Conservation (phyloP, 2,113 vertebrate species). For the Cryptoleucopteryx plumbea region DNA sequence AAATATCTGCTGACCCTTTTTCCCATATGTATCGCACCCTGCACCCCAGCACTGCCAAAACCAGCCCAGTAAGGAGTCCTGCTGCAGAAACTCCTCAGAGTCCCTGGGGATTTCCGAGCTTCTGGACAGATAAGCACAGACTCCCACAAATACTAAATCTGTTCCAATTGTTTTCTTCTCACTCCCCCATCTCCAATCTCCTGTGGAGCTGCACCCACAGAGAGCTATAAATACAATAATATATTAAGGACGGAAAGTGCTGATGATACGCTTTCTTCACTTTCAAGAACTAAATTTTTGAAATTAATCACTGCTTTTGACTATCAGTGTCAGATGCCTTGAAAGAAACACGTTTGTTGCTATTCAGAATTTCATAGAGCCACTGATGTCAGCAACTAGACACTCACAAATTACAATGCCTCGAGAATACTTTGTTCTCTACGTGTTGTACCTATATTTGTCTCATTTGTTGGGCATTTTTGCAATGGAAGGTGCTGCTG, state of each 20-base stretch:
- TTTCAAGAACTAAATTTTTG: neutral
- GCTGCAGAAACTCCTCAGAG: neutral
- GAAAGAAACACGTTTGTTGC: neutral
- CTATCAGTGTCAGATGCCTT: neutral
- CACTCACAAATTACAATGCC: neutral
- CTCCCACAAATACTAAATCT: neutral
- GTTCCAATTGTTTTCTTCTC: constrained; percentile 28
- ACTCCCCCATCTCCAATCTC: neutral
- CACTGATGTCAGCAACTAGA: neutral
- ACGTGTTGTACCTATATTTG: neutral
- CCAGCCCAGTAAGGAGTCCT: neutral
- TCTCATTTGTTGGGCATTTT: neutral
- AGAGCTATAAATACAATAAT: neutral
- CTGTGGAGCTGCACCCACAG: neutral
- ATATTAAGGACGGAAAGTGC: constrained; percentile 8
- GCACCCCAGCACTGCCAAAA: neutral
- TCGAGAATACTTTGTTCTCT: neutral
- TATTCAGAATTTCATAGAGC: neutral
- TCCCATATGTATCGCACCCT: neutral
- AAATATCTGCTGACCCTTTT: neutral
- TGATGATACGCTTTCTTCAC: neutral
- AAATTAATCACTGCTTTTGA: neutral
- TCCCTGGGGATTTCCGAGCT: neutral
- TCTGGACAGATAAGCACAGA: neutral
- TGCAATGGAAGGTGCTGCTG: neutral